A percentile compares a stretch with the other conserved stretches of the same genome.
phyloP scores from a whole-genome alignment of 2,888 invertebrate genomes.

The Diaphora mendica region DNA sequence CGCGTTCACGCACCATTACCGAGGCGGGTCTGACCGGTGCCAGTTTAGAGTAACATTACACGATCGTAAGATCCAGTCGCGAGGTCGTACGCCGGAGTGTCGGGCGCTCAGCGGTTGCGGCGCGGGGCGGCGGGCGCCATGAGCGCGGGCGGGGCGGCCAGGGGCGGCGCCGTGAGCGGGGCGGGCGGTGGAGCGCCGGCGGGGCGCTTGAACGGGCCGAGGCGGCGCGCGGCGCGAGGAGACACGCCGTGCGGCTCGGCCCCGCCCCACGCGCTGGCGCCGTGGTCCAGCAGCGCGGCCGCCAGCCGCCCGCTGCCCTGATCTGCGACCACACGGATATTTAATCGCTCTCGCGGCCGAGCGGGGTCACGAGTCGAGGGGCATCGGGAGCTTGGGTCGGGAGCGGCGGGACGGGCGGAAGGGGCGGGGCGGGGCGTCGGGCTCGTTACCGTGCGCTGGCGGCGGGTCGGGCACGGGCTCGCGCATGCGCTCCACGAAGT shows the following conservation, averaged over 20 bases:
- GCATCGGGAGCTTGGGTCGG: constrained; percentile 10
- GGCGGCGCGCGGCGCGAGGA: constrained; percentile 90
- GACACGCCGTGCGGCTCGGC: constrained; percentile 77
- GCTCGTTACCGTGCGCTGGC: constrained; percentile 22
- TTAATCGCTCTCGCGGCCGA: constrained; percentile 3
- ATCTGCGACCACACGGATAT: constrained; percentile 53
- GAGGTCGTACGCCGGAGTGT: not conserved
- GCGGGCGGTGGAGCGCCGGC: constrained; percentile 40
- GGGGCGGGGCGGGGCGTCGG: constrained; percentile 17
- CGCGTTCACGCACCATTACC: constrained; percentile 1
- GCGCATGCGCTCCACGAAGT: constrained; percentile 85
- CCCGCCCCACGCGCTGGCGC: constrained; percentile 73
- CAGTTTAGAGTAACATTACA: not conserved
- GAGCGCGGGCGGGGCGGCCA: constrained; percentile 53
- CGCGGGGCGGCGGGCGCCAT: constrained; percentile 57
- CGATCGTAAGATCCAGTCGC: not conserved
- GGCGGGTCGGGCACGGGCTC: constrained; percentile 63
- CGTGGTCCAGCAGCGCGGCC: constrained; percentile 87
- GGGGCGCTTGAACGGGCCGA: constrained; percentile 87
- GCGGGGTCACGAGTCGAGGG: constrained; percentile 11
- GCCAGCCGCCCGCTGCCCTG: constrained; percentile 82
- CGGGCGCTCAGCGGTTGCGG: constrained; percentile 68
- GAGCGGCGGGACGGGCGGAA: constrained; percentile 28
- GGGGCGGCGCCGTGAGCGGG: constrained; percentile 54
- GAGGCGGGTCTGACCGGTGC: not conserved